A percentile compares a stretch with the other conserved stretches of the same genome.
Evolutionary conservation across 2,113 vertebrate genomes (phyloP).

Genomic region (Australoheros scitulus): DNA sequence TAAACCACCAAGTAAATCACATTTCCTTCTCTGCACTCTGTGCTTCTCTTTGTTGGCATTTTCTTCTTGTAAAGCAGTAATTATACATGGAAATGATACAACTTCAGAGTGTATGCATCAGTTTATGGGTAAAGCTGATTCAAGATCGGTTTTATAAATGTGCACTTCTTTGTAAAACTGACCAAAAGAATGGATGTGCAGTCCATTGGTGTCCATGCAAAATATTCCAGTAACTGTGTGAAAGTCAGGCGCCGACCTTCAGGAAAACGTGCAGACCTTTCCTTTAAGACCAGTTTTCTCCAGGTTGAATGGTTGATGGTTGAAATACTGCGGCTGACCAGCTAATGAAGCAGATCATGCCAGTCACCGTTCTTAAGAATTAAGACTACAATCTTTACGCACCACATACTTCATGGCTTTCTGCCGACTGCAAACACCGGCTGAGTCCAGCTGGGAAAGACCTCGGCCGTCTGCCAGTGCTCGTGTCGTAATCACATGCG

Average conservation of each 20-base stretch:
- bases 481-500: not conserved
- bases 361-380: not conserved
- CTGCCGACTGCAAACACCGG: not conserved
- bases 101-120: not conserved
- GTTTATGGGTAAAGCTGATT: not conserved
- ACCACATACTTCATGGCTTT: not conserved
- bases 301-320: not conserved
- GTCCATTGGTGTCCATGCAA: not conserved
- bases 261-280: too few relatives aligned
- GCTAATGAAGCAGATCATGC: not conserved
- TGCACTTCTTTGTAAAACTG: not conserved
- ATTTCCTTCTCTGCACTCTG: not conserved
- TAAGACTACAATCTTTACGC: not conserved
- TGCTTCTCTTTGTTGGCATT: not conserved
- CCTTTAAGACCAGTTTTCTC: not conserved
- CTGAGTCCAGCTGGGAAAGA: not conserved
- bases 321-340: not conserved
- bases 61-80: not conserved
- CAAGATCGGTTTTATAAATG: not conserved
- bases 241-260: too few relatives aligned
- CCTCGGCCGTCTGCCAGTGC: not conserved
- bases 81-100: not conserved
- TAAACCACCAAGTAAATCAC: not conserved
- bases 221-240: not conserved
- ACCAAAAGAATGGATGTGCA: not conserved